phyloP scores from a whole-genome alignment of 2,888 invertebrate species.

The Leucoma salicis region DNA sequence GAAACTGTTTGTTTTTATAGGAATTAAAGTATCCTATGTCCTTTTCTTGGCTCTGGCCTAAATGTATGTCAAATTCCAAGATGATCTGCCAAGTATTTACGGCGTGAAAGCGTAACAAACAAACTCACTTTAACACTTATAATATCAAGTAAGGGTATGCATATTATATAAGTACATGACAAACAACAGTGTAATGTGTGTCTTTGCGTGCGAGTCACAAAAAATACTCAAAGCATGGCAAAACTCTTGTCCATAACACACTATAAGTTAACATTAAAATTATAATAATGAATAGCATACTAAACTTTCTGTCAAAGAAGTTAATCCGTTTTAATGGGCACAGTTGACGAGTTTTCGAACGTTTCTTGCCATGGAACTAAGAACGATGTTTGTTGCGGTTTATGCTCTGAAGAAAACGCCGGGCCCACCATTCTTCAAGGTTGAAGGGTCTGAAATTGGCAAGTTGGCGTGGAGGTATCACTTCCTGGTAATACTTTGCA shows the following conservation, averaged over 20 bases:
- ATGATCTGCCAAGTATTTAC: no score
- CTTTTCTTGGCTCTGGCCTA: no score
- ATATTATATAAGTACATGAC: no score
- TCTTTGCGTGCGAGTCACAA: no score
- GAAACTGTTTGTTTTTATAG: no score
- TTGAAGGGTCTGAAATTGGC: conserved; percentile 90
- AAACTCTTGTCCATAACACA: conserved; percentile 1
- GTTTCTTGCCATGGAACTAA: conserved; percentile 45
- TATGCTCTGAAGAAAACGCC: conserved; percentile 86
- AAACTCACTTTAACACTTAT: no score
- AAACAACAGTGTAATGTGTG: no score
- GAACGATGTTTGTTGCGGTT: conserved; percentile 79
- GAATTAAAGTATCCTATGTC: no score
- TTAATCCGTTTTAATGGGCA: conserved; percentile 26
- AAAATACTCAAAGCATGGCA: conserved; percentile 6
- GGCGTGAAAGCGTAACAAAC: no score
- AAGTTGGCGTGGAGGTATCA: conserved; percentile 78
- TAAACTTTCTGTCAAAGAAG: conserved; percentile 7
- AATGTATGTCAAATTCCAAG: no score
- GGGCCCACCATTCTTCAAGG: conserved; percentile 89
- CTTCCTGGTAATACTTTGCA: conserved; percentile 85
- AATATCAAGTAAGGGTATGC: no score
- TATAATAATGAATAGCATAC: conserved; percentile 9
- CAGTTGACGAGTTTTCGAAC: conserved; percentile 29
- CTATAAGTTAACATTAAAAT: conserved; percentile 4